These are phyloP conservation scores for Equus quagga DNA, from an alignment of 2,113 vertebrate species.

Conservation along the genomic window DNA sequence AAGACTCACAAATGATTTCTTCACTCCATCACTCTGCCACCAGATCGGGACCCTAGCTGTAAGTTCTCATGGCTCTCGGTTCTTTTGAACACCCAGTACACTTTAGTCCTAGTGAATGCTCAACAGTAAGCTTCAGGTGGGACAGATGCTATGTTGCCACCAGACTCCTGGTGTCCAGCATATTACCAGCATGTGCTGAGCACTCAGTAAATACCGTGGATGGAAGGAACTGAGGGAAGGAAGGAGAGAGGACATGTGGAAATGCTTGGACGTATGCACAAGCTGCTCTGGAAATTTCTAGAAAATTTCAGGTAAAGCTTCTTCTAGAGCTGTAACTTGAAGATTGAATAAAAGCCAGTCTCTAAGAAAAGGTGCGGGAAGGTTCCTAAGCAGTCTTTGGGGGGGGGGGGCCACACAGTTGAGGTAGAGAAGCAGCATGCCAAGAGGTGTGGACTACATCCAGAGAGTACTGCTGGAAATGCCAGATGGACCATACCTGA, in stretches of 20 bases:
- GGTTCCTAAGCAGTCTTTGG: neutral
- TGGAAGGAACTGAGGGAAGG: neutral
- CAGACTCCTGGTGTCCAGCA: neutral
- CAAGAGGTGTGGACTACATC: neutral
- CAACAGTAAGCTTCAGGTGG: neutral
- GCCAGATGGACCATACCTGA: neutral
- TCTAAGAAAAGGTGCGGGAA: neutral
- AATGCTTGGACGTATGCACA: neutral
- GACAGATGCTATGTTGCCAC: neutral
- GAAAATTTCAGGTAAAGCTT: neutral
- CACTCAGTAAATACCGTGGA: neutral
- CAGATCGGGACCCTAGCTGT: neutral
- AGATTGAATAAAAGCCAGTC: neutral
- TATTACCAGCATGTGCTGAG: neutral
- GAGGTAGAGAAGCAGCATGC: neutral
- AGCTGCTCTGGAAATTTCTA: neutral
- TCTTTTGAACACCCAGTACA: no score
- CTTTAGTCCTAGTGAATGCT: neutral
- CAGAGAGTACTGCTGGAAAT: no score
- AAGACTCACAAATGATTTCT: neutral
- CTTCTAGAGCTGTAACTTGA: neutral
- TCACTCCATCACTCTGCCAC: neutral
- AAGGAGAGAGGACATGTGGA: neutral
- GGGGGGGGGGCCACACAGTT: no score
- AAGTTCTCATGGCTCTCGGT: neutral